phyloP scores from a whole-genome alignment of 2,888 invertebrate genomes.

The Cantharis nigra region DNA sequence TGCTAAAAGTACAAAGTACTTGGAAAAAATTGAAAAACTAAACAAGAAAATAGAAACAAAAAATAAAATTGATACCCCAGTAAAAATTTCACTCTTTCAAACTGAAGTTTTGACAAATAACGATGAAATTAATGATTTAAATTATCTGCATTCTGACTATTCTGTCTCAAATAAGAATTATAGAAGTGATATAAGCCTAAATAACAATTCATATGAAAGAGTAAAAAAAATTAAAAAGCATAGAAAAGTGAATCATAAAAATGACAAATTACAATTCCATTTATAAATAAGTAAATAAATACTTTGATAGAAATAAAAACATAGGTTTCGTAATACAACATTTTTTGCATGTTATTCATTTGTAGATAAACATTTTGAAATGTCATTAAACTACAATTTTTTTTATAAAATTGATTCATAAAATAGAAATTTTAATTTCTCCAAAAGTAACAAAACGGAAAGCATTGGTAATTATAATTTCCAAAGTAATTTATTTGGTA shows the following conservation, averaged over 20 bases:
- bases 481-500: background rate
- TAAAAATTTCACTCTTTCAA: conserved; percentile 18
- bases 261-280: background rate
- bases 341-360: background rate
- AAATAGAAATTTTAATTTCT: background rate
- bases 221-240: background rate
- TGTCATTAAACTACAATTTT: background rate
- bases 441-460: background rate
- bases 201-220: background rate
- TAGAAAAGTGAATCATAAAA: background rate
- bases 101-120: conserved; percentile 11
- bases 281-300: background rate
- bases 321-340: background rate
- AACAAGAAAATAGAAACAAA: conserved; percentile 8
- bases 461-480: background rate
- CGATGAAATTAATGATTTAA: conserved; percentile 28
- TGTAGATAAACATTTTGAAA: background rate
- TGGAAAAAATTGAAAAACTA: conserved; percentile 17
- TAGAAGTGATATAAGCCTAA: background rate
- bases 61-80: conserved; percentile 8
- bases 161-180: background rate
- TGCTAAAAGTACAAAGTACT: background rate
- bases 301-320: background rate
- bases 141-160: conserved; percentile 8
- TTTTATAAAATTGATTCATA: background rate